Percentiles rank a stretch among this genome's conserved stretches.
These are phyloP conservation scores for Pontoporia blainvillei DNA, from an alignment of 2,113 vertebrate species.

Conservation along the genomic window DNA sequence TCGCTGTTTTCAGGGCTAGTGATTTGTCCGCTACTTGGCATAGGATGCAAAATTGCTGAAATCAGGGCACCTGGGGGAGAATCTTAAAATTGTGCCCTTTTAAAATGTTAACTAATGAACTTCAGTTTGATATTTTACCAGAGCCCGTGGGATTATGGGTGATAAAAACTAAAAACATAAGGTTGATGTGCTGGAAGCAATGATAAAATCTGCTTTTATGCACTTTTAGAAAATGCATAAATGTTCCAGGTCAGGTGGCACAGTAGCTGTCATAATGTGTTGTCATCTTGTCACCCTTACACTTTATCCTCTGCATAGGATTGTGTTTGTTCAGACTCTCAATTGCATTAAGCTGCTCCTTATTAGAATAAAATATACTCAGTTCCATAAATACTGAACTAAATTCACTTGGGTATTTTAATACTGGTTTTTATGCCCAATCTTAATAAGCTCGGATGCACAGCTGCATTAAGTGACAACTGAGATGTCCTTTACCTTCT, in stretches of 20 bases:
- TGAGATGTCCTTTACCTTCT: background rate
- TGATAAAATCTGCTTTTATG: conserved; percentile 58
- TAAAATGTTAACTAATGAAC: conserved; percentile 68
- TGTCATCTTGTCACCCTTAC: conserved; percentile 58
- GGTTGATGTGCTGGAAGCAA: conserved; percentile 24
- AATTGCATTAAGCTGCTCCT: conserved; percentile 36
- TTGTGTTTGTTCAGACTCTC: conserved; percentile 51
- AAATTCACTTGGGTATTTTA: conserved; percentile 41
- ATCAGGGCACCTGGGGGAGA: conserved; percentile 46
- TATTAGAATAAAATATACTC: conserved; percentile 32
- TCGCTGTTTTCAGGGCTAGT: conserved; percentile 54
- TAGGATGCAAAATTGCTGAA: conserved; percentile 53
- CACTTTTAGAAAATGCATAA: conserved; percentile 58
- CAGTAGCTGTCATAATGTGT: conserved; percentile 53
- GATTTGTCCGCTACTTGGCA: conserved; percentile 44
- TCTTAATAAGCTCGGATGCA: background rate
- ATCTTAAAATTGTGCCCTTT: conserved; percentile 63
- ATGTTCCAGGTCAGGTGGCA: conserved; percentile 46
- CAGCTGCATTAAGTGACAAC: background rate
- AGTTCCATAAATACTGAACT: conserved; percentile 41
- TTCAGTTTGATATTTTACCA: conserved; percentile 47
- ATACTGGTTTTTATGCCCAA: background rate
- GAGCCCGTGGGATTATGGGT: conserved; percentile 49
- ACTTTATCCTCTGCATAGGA: conserved; percentile 6
- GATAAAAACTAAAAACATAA: conserved; percentile 57